phyloP scores from a whole-genome alignment of 2,888 invertebrate genomes.

The Chymomyza fuscimana region DNA sequence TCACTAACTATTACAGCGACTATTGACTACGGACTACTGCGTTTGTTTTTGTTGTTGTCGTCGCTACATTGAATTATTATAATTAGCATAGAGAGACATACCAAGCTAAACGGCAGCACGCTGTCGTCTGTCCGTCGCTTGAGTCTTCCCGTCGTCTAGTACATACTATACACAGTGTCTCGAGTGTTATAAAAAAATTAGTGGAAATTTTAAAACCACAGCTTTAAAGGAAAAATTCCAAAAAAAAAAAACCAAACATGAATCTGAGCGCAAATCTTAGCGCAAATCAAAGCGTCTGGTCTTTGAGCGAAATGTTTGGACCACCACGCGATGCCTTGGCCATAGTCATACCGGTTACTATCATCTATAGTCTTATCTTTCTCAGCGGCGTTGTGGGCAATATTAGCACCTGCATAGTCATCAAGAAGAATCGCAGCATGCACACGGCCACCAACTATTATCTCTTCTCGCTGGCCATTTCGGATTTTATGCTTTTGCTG shows the following conservation, averaged over 20 bases:
- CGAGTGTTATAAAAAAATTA: constrained; percentile 10
- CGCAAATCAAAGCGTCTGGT: constrained; percentile 5
- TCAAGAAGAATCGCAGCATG: constrained; percentile 90
- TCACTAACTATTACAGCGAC: background rate
- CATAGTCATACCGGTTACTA: constrained; percentile 86
- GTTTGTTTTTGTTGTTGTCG: constrained; percentile 27
- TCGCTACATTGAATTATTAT: constrained; percentile 70
- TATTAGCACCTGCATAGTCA: constrained; percentile 91
- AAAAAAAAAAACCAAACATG: background rate
- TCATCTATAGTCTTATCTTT: constrained; percentile 89
- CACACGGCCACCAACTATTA: constrained; percentile 91
- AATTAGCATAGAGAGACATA: constrained; percentile 62
- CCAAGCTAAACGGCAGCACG: constrained; percentile 41
- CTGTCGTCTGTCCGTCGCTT: constrained; percentile 4
- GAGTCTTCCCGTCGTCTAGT: background rate
- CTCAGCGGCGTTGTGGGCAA: constrained; percentile 90
- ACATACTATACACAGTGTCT: background rate
- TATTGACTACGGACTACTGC: background rate
- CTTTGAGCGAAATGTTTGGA: constrained; percentile 52
- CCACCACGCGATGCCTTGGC: constrained; percentile 84
- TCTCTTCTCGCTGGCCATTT: constrained; percentile 91
- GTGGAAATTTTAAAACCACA: constrained; percentile 61
- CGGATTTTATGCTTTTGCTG: constrained; percentile 88
- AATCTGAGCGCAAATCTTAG: constrained; percentile 30
- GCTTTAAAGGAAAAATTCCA: constrained; percentile 39